Percentiles rank a stretch among this genome's conserved stretches.
Conservation (phyloP, 2,888 invertebrate genomes). For the Lithophane semibrunnea region DNA sequence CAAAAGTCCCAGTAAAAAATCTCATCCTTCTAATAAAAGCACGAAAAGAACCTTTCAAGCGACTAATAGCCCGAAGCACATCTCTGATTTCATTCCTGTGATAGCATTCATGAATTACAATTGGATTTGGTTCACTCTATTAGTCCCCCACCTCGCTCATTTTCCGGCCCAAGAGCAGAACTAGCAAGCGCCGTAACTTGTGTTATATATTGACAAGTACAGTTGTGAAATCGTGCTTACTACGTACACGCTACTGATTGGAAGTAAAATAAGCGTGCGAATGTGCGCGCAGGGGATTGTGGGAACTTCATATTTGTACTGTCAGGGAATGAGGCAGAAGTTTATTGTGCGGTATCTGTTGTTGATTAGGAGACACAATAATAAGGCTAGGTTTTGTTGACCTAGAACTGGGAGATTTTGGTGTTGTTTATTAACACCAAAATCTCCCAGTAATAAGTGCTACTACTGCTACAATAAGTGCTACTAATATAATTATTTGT, state of each 20-base stretch:
- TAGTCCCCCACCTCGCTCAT: slow-evolving; percentile 44
- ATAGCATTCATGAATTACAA: slow-evolving; percentile 35
- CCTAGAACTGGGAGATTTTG: not conserved
- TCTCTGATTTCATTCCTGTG: slow-evolving; percentile 12
- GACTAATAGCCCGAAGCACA: slow-evolving; percentile 12
- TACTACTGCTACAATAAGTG: too few relatives aligned
- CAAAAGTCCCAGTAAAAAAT: not conserved
- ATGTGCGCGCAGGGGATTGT: slow-evolving; percentile 55
- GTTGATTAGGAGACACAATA: slow-evolving; percentile 49
- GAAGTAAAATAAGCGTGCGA: slow-evolving; percentile 61
- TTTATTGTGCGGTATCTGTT: slow-evolving; percentile 50
- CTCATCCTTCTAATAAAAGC: slow-evolving; percentile 18
- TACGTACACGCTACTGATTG: slow-evolving; percentile 61
- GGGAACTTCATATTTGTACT: slow-evolving; percentile 60
- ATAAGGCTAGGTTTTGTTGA: slow-evolving; percentile 11
- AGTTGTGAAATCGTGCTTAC: slow-evolving; percentile 66
- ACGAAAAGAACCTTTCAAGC: slow-evolving; percentile 14
- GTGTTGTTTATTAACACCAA: too few relatives aligned
- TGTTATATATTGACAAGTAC: slow-evolving; percentile 66
- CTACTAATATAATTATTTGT: not conserved
- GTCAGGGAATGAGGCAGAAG: slow-evolving; percentile 39
- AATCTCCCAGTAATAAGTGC: too few relatives aligned
- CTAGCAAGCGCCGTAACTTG: slow-evolving; percentile 59
- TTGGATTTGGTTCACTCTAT: slow-evolving; percentile 42
- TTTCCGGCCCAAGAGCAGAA: slow-evolving; percentile 48